phyloP scores from a whole-genome alignment of 2,113 vertebrate species.

The Mustelus asterias region DNA sequence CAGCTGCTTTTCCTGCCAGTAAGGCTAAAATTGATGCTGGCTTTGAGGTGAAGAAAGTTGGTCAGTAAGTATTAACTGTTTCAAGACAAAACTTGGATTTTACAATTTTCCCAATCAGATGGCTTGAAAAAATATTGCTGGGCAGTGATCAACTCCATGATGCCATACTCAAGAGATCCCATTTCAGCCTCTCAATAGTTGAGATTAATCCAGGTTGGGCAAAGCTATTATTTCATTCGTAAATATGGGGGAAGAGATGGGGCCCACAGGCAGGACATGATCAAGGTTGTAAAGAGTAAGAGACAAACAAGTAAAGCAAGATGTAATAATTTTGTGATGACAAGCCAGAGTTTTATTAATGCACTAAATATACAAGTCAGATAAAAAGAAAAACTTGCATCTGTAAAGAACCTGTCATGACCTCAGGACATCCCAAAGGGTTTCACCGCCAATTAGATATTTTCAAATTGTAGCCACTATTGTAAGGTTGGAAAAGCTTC shows the following conservation, averaged over 20 bases:
- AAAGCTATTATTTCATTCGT: neutral
- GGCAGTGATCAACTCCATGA: neutral
- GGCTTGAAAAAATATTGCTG: neutral
- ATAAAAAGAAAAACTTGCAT: neutral
- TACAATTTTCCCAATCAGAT: neutral
- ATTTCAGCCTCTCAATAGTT: neutral
- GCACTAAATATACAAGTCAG: neutral
- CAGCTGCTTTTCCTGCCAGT: neutral
- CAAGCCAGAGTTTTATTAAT: neutral
- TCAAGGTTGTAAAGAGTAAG: neutral
- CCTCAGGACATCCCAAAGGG: neutral
- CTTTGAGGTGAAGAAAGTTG: constrained; percentile 13
- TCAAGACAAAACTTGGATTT: neutral
- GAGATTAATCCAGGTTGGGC: neutral
- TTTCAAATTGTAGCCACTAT: neutral
- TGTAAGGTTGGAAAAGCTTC: neutral
- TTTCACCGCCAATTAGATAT: too few relatives aligned
- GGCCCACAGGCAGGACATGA: neutral
- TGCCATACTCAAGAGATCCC: neutral
- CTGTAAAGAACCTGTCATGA: neutral
- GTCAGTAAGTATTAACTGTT: neutral
- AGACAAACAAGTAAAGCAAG: neutral
- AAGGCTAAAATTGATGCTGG: neutral
- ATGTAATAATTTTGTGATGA: neutral
- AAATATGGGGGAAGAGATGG: neutral